Percentiles rank a stretch among this genome's conserved stretches.
phyloP scores from a whole-genome alignment of 2,113 vertebrate species.

The Atlantisia rogersi region DNA sequence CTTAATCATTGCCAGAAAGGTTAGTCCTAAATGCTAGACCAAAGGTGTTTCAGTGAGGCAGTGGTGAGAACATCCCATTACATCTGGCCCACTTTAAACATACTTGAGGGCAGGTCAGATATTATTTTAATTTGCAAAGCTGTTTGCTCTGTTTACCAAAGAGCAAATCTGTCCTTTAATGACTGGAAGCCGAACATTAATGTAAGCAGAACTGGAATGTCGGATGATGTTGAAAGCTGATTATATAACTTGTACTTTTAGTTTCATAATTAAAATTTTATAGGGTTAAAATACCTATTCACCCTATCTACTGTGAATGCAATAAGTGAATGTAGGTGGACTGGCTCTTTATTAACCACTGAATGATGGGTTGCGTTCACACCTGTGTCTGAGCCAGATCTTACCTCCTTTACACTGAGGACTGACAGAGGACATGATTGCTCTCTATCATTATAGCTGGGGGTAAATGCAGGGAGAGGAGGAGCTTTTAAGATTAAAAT shows the following conservation, averaged over 20 bases:
- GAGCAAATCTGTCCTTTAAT: conserved; percentile 65
- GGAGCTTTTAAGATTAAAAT: background rate
- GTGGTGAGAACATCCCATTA: conserved; percentile 3
- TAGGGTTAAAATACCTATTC: conserved; percentile 54
- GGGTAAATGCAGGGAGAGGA: background rate
- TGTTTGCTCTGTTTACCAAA: conserved; percentile 38
- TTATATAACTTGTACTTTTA: conserved; percentile 72
- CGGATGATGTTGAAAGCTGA: conserved; percentile 77
- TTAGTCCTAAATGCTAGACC: background rate
- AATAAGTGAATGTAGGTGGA: conserved; percentile 29
- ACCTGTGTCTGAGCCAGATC: background rate
- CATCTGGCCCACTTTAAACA: conserved; percentile 34
- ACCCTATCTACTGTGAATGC: background rate
- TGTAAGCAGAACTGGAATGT: conserved; percentile 70
- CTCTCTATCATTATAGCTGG: background rate
- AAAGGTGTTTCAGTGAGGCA: background rate
- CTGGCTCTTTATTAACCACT: conserved; percentile 34
- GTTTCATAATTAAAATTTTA: conserved; percentile 78
- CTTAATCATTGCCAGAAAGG: background rate
- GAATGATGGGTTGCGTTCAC: background rate
- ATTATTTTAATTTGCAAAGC: conserved; percentile 22
- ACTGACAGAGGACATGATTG: background rate
- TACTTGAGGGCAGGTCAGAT: conserved; percentile 30
- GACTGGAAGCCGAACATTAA: conserved; percentile 23
- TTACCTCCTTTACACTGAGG: background rate